Evolutionary conservation across 1,140 invertebrate species (phyloP).

Genomic region (Drosophila pallidifrons): DNA sequence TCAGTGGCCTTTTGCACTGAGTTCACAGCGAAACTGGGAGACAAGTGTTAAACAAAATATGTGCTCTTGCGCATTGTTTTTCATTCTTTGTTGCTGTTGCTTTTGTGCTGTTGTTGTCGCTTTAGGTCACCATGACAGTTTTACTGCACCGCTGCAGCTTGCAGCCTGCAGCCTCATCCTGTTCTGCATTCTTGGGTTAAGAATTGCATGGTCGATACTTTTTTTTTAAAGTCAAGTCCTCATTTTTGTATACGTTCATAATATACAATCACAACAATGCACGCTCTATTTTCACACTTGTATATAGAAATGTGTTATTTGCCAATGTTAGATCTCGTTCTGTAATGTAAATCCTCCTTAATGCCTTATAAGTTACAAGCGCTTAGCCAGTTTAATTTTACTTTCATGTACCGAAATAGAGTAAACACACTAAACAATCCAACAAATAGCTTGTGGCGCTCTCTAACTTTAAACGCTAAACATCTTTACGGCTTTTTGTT

Average conservation of each 20-base stretch:
- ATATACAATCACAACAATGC: background rate
- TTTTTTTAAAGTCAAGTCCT: background rate
- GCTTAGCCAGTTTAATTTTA: background rate
- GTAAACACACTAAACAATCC: slow-evolving; percentile 12
- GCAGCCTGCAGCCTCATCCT: slow-evolving; percentile 12
- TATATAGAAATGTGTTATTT: background rate
- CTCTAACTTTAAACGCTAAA: slow-evolving; percentile 4
- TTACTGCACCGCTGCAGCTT: slow-evolving; percentile 48
- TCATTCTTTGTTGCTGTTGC: slow-evolving; percentile 4
- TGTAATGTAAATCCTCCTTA: background rate
- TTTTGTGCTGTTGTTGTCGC: slow-evolving; percentile 58
- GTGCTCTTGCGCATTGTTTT: slow-evolving; percentile 22
- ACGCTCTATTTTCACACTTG: background rate
- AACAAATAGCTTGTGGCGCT: background rate
- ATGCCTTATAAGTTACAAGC: background rate
- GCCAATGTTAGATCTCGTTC: background rate
- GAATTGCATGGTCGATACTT: background rate
- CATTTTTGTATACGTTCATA: background rate
- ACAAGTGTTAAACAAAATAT: slow-evolving; percentile 15
- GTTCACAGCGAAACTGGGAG: slow-evolving; percentile 8
- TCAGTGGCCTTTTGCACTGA: slow-evolving; percentile 4
- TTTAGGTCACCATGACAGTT: slow-evolving; percentile 67
- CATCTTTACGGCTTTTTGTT: background rate
- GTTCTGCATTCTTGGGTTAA: background rate
- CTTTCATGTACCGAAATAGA: background rate